Evolutionary conservation across 2,797 vertebrate genomes (phyloP).

Genomic region (Carduelis carduelis): DNA sequence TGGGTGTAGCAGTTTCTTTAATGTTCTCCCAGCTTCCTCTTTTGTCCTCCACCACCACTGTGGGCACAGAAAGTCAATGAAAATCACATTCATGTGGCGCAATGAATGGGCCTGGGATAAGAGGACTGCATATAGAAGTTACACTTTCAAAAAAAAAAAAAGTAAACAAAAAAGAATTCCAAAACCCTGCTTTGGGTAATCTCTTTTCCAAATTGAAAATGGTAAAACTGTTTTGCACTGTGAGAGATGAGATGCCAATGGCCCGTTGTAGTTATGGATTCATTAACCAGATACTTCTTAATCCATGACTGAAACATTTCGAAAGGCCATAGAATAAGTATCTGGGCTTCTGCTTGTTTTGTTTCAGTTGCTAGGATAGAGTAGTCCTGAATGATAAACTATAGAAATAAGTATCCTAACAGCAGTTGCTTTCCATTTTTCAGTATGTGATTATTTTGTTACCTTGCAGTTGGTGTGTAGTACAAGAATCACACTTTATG

Average conservation of each 20-base stretch:
- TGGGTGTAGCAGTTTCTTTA: neutral
- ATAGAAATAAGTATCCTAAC: neutral
- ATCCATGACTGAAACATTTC: neutral
- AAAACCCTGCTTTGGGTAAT: neutral
- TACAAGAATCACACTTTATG: neutral
- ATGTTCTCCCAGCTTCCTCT: neutral
- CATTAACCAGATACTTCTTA: neutral
- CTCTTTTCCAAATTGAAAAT: neutral
- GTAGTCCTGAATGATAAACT: neutral
- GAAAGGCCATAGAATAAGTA: neutral
- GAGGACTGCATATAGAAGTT: neutral
- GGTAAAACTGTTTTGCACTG: fast-evolving
- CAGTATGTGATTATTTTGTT: neutral
- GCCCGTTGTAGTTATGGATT: neutral
- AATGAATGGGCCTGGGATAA: neutral
- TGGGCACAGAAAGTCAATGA: neutral
- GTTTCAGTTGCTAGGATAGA: neutral
- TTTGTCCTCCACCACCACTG: neutral
- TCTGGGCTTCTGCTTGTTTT: neutral
- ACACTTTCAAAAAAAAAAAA: neutral
- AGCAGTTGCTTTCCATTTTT: neutral
- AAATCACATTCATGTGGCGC: fast-evolving
- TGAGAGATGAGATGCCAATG: neutral
- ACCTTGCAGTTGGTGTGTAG: neutral
- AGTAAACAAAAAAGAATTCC: fast-evolving